These are phyloP conservation scores for Bryconaethiops microstoma DNA, from an alignment of 2,797 vertebrate genomes.

Conservation along the genomic window DNA sequence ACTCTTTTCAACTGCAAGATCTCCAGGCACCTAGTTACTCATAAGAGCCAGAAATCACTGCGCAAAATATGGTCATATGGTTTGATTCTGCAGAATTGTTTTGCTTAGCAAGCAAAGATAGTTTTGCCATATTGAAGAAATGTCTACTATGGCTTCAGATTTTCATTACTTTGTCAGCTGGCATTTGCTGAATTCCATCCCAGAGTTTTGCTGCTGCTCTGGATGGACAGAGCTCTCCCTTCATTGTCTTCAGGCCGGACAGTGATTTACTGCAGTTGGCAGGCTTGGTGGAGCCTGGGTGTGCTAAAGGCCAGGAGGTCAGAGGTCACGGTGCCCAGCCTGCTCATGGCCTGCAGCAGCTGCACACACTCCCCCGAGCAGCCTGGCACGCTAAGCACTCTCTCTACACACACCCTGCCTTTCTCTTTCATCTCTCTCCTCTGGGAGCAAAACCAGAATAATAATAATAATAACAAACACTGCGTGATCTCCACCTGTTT, in stretches of 20 bases:
- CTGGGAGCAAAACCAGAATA: constrained; percentile 58
- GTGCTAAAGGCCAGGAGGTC: constrained; percentile 40
- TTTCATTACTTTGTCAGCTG: background rate
- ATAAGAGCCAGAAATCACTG: too few relatives aligned
- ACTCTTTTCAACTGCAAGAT: background rate
- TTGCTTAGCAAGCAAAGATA: too few relatives aligned
- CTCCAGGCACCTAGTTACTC: too few relatives aligned
- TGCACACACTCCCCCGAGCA: background rate
- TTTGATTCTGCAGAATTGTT: too few relatives aligned
- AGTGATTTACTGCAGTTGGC: constrained; percentile 74
- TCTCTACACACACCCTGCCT: constrained; percentile 74
- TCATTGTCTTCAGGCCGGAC: constrained; percentile 53
- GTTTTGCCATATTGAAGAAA: constrained; percentile 3
- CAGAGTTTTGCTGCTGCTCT: constrained; percentile 31
- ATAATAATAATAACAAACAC: constrained; percentile 38
- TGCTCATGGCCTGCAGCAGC: constrained; percentile 9
- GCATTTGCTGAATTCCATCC: background rate
- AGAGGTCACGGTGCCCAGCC: constrained; percentile 68
- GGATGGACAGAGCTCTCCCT: constrained; percentile 36
- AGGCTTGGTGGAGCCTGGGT: constrained; percentile 55
- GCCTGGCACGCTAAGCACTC: constrained; percentile 65
- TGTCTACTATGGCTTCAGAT: background rate
- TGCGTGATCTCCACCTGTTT: constrained; percentile 78
- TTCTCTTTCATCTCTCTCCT: constrained; percentile 71
- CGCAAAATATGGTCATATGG: background rate